phyloP scores from a whole-genome alignment of 2,888 invertebrate genomes.

The Lepidochrysops patricia region DNA sequence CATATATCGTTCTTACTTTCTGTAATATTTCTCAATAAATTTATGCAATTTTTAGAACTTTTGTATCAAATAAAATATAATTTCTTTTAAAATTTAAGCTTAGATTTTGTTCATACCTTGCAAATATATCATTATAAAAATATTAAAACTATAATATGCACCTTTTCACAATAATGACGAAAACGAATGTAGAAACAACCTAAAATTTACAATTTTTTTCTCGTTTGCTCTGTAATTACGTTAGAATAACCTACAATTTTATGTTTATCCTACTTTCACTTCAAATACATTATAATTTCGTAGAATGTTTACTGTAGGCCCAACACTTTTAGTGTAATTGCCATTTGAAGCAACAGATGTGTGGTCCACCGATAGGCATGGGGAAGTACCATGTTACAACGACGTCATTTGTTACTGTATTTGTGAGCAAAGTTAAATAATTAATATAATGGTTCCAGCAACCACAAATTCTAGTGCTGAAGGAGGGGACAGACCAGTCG shows the following conservation, averaged over 20 bases:
- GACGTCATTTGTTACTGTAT: neutral
- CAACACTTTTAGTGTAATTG: neutral
- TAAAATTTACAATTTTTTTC: neutral
- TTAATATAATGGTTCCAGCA: slow-evolving; percentile 76
- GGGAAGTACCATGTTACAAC: neutral
- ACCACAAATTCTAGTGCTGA: slow-evolving; percentile 97
- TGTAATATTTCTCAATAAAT: neutral
- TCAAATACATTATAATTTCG: neutral
- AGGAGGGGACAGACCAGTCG: slow-evolving; percentile 97
- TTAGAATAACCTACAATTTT: neutral
- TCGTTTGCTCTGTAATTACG: neutral
- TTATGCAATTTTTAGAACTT: neutral
- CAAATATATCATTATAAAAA: too few relatives aligned
- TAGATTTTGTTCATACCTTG: neutral
- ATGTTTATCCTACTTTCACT: neutral
- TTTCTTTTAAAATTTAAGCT: neutral
- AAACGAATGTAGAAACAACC: neutral
- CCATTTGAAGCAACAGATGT: neutral
- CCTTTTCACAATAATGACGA: too few relatives aligned
- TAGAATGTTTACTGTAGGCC: neutral
- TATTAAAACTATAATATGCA: too few relatives aligned
- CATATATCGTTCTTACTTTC: neutral
- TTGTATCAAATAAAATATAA: neutral
- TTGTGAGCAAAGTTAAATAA: neutral
- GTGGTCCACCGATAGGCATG: neutral